phyloP scores from a whole-genome alignment of 2,113 vertebrate genomes.

The Dascyllus trimaculatus region DNA sequence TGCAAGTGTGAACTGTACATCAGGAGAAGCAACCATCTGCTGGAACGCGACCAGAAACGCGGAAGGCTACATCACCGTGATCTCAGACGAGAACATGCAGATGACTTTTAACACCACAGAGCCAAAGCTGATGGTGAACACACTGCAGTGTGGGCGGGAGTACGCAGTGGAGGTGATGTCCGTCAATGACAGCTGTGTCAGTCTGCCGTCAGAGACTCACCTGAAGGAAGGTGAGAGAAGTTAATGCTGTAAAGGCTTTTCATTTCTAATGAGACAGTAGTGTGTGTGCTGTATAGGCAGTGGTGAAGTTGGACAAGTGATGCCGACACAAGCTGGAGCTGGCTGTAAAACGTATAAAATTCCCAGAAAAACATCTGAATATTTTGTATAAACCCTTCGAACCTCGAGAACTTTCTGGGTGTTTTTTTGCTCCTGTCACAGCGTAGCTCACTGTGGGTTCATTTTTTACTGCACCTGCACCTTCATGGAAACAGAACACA shows the following conservation, averaged over 20 bases:
- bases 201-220: conserved; percentile 57
- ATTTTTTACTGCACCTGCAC: too few species aligned
- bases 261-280: neutral
- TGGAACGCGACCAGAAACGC: conserved; percentile 62
- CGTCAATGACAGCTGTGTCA: conserved; percentile 72
- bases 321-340: neutral
- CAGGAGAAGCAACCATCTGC: conserved; percentile 63
- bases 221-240: conserved; percentile 73
- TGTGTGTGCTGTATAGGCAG: neutral
- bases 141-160: conserved; percentile 69
- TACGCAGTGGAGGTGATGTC: conserved; percentile 76
- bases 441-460: too few species aligned
- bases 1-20: conserved; percentile 63
- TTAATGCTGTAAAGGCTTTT: neutral
- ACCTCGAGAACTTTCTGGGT: too few species aligned
- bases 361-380: neutral
- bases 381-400: too few species aligned
- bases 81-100: conserved; percentile 29
- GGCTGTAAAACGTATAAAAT: neutral
- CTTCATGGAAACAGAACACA: too few species aligned
- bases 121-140: conserved; percentile 37
- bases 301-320: neutral
- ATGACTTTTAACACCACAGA: conserved; percentile 60
- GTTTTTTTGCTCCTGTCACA: too few species aligned
- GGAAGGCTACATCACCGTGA: conserved; percentile 54